Conservation (phyloP, 2,797 vertebrate species). For the Lepilemur septentrionalis region DNA sequence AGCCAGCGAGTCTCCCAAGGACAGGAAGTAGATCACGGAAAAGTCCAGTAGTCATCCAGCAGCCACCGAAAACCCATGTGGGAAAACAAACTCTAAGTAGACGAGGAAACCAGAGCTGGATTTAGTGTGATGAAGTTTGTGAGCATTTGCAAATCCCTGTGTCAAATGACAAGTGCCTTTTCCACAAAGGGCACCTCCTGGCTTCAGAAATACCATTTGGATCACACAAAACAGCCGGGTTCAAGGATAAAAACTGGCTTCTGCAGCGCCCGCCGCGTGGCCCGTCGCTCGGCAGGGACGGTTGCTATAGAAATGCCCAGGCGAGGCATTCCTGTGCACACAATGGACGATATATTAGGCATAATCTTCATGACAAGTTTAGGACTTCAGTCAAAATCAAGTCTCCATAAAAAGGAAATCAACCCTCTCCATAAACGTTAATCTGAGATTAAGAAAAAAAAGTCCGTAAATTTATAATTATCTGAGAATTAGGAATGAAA, state of each 20-base stretch:
- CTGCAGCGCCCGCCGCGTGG: fast-evolving
- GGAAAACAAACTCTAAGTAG: not conserved
- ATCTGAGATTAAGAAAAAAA: not conserved
- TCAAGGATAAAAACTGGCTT: not conserved
- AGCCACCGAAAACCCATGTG: not conserved
- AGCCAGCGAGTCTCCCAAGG: too few species aligned
- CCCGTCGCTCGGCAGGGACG: fast-evolving
- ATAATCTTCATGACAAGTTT: not conserved
- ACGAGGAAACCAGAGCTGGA: fast-evolving
- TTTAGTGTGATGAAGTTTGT: fast-evolving
- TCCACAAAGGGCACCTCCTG: fast-evolving
- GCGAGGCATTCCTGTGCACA: fast-evolving
- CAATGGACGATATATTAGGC: fast-evolving
- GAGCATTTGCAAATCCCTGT: not conserved
- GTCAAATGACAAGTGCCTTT: fast-evolving
- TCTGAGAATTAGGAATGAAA: conserved; percentile 60
- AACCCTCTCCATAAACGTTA: not conserved
- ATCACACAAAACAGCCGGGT: fast-evolving
- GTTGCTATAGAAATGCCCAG: not conserved
- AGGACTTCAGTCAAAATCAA: not conserved
- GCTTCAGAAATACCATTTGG: not conserved
- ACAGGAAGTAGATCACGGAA: not conserved
- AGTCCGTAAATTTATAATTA: conserved; percentile 64
- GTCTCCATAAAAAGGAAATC: not conserved
- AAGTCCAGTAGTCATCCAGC: not conserved